Conservation (phyloP, 35 echinoderm and acorn worm species). For the Hemicentrotus pulcherrimus region DNA sequence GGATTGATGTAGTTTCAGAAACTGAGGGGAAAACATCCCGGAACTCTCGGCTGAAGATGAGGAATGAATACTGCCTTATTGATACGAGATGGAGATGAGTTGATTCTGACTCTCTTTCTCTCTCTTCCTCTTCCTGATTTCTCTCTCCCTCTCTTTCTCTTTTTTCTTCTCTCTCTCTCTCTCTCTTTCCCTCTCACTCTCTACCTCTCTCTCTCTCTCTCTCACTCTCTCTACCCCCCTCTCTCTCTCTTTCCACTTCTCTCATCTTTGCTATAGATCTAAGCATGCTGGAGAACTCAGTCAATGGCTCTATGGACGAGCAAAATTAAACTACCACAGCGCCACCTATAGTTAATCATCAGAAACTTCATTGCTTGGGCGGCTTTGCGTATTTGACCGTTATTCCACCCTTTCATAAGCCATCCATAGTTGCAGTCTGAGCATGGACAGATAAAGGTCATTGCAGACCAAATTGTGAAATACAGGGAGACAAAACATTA, state of each 20-base stretch:
- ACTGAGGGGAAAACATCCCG: background rate
- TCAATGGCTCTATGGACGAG: background rate
- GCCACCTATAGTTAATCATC: constrained; percentile 6
- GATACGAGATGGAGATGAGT: background rate
- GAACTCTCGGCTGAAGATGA: background rate
- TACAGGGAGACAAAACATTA: too few relatives aligned
- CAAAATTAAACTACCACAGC: background rate
- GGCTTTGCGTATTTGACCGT: background rate
- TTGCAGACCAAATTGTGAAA: too few relatives aligned
- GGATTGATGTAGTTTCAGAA: background rate
- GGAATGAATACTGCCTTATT: background rate
- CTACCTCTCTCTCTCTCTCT: background rate
- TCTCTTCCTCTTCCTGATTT: background rate
- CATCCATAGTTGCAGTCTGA: too few relatives aligned
- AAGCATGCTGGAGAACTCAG: too few relatives aligned
- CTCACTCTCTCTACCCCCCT: background rate
- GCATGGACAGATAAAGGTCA: too few relatives aligned
- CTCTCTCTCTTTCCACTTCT: background rate
- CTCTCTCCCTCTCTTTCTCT: background rate
- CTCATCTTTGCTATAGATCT: too few relatives aligned
- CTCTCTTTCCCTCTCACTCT: background rate
- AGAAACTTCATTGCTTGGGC: background rate
- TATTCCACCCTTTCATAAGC: too few relatives aligned
- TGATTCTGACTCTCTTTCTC: background rate
- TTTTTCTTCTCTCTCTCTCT: background rate